These are phyloP conservation scores for Oncorhynchus gorbuscha DNA, from an alignment of 2,113 vertebrate species.

Conservation along the genomic window DNA sequence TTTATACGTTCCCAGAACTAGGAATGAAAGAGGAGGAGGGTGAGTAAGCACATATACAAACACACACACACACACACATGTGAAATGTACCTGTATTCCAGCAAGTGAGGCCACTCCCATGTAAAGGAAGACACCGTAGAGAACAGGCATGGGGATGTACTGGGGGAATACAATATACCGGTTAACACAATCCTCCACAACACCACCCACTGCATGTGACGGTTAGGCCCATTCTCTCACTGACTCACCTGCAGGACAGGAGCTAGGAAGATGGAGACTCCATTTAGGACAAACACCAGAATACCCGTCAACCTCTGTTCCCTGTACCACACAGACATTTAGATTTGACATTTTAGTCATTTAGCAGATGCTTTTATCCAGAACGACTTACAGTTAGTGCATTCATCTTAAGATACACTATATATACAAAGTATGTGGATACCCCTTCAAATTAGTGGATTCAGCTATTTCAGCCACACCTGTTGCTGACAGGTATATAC, in stretches of 20 bases:
- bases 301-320: conserved; percentile 89
- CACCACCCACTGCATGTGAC: neutral
- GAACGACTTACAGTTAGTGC: too few relatives aligned
- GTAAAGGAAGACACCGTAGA: conserved; percentile 96
- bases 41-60: neutral
- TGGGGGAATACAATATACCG: conserved; percentile 53
- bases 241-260: conserved; percentile 86
- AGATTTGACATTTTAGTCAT: too few relatives aligned
- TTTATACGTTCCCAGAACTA: conserved; percentile 91
- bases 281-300: conserved; percentile 91
- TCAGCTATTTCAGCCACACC: too few relatives aligned
- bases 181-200: neutral
- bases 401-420: too few relatives aligned
- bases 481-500: too few relatives aligned
- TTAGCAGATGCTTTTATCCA: too few relatives aligned
- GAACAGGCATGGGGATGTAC: conserved; percentile 95
- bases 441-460: too few relatives aligned
- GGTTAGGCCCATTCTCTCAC: neutral
- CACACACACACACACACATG: neutral
- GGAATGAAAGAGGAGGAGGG: rapidly evolving
- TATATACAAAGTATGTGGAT: too few relatives aligned
- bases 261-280: conserved; percentile 91
- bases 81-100: conserved; percentile 86
- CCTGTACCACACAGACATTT: conserved; percentile 56
- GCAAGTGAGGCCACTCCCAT: conserved; percentile 95